Base-by-base conservation (phyloP, 1,140 invertebrate genomes). In the Forficula auricularia region DNA sequence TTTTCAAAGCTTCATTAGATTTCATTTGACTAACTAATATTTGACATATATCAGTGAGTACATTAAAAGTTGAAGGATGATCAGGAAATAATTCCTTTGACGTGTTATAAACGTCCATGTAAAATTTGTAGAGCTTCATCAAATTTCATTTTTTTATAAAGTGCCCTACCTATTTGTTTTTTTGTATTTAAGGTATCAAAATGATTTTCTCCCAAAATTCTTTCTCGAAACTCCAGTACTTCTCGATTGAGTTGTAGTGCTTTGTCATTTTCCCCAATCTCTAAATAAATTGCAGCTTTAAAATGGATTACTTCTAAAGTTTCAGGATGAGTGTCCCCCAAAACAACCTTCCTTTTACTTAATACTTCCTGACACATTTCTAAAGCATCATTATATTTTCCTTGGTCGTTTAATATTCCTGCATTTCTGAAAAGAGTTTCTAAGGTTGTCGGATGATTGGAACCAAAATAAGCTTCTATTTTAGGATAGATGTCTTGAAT, bases 271-370 rank as follows among this genome's bases (percentile, higher is more conserved):
- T 27, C 10, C 10, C 10, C 10, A 6, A 6, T 4, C 10, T 27
- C 10, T 4, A 27, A 27, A 27, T 40, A 31, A 14, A 47, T 7
- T 7, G 12, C 15, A 19, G 27, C 42, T 9, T 49, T 48, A 14
- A 34, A 44, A 37, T 40, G 38, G 6, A 40, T 36, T 2, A 52
- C 46, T 38, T 44, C 54, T 7, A 57, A 30, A 8, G 55, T 56
- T 33, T 54, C 52, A 3, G 47, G 16, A 45, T 57, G 47, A 42
- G 46, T 38, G 6, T n/a, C 8, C 1, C 57, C 57, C 16, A 57
- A 43, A 33, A 49, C 31, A 3, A 40, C 40, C 40, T 48, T 50
- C 10, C 40, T 46, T 2, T 40, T 47, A 22, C 50, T 33, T n/a
- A 48, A 52, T 13, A 56, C 50, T 38, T 48, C 35, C 43, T 47